A percentile compares a stretch with the other conserved stretches of the same genome.
Evolutionary conservation across 1,140 invertebrate genomes (phyloP).

Genomic region (Lepidurus apus): DNA sequence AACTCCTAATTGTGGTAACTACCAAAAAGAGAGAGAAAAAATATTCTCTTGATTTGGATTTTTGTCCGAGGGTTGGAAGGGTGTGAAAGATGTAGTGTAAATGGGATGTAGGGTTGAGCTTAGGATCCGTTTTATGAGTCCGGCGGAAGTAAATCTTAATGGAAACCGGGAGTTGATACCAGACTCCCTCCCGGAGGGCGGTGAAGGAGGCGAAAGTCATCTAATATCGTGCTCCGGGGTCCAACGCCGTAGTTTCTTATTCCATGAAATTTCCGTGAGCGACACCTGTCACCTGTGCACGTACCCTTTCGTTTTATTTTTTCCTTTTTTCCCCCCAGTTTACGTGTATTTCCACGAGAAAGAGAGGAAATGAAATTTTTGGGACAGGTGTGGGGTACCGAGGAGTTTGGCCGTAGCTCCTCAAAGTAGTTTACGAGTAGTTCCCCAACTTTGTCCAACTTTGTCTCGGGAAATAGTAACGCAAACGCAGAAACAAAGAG

Average conservation of each 20-base stretch:
- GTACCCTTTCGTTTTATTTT: background rate
- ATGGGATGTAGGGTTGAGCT: background rate
- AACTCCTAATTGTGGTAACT: background rate
- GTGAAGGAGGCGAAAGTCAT: background rate
- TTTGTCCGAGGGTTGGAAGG: too few species aligned
- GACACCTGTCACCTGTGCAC: background rate
- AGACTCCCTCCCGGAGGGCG: background rate
- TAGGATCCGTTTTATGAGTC: background rate
- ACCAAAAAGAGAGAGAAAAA: background rate
- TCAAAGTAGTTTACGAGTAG: background rate
- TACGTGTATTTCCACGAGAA: background rate
- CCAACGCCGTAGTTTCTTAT: background rate
- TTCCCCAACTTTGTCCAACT: slow-evolving; percentile 9
- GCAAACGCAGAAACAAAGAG: background rate
- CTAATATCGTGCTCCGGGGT: background rate
- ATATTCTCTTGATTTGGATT: background rate
- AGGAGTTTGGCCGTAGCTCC: background rate
- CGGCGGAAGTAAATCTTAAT: slow-evolving; percentile 7
- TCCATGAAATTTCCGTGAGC: background rate
- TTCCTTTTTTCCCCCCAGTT: background rate
- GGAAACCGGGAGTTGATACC: background rate
- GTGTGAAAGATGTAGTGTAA: background rate
- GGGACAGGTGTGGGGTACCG: background rate
- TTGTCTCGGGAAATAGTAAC: slow-evolving; percentile 19
- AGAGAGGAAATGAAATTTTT: background rate